These are phyloP conservation scores for Pseudorhiza aurosa DNA, from an alignment of 30 jellyfish, hydroid and myxozoan species.

Conservation along the genomic window DNA sequence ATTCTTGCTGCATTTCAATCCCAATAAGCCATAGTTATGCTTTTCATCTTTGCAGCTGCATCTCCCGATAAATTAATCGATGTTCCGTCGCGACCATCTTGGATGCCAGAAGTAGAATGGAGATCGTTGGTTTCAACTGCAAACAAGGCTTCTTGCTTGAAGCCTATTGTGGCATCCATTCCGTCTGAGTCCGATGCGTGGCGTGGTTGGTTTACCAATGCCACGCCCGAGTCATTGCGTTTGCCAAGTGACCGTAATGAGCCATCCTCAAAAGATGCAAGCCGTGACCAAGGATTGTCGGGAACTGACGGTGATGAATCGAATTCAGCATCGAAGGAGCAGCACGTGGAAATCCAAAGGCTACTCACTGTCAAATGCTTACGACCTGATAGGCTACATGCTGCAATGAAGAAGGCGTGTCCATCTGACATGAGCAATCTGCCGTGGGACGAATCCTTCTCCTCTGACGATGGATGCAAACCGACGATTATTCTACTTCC, in stretches of 20 bases:
- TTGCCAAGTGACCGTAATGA: conserved; percentile 14
- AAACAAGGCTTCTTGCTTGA: background rate
- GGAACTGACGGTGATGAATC: background rate
- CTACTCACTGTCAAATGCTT: conserved; percentile 48
- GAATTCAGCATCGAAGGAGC: background rate
- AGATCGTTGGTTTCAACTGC: conserved; percentile 9
- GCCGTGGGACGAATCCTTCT: background rate
- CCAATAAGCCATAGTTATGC: no score
- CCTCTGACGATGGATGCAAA: conserved; percentile 20
- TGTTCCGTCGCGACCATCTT: background rate
- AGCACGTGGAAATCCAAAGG: background rate
- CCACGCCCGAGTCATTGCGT: conserved; percentile 46
- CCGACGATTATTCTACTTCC: conserved; percentile 58
- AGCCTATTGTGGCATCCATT: conserved; percentile 9
- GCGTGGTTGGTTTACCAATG: conserved; percentile 45
- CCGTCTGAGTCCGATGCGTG: conserved; percentile 11
- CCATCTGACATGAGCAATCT: conserved; percentile 4
- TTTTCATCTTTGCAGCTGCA: no score
- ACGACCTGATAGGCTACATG: conserved; percentile 79
- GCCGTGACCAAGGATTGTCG: background rate
- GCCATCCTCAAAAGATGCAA: background rate
- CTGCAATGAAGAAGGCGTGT: conserved; percentile 37
- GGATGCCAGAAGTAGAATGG: conserved; percentile 6
- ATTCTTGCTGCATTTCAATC: no score
- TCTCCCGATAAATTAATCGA: no score